phyloP scores from a whole-genome alignment of 2,113 vertebrate genomes.

The Charadrius vociferus region DNA sequence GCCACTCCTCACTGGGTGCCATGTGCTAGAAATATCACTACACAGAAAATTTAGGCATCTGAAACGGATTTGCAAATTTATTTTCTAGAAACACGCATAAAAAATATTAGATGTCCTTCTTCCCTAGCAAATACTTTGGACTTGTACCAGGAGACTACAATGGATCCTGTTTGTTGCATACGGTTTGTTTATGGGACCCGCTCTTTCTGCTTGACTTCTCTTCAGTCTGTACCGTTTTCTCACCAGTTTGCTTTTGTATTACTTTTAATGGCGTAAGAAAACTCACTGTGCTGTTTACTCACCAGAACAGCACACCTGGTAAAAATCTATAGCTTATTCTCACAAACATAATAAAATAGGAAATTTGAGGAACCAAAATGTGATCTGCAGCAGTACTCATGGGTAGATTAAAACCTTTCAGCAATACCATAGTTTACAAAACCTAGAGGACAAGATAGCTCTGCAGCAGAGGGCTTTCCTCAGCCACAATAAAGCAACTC shows the following conservation, averaged over 20 bases:
- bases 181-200: background rate
- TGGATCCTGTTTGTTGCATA: background rate
- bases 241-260: background rate
- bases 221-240: background rate
- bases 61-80: background rate
- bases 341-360: background rate
- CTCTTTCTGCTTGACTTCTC: background rate
- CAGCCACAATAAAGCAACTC: background rate
- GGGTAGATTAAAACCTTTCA: background rate
- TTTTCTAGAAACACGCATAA: background rate
- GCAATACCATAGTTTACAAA: background rate
- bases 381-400: background rate
- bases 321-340: background rate
- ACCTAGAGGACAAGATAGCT: background rate
- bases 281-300: background rate
- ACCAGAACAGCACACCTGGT: background rate
- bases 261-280: background rate
- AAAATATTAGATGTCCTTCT: background rate
- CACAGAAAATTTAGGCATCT: background rate
- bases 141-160: background rate
- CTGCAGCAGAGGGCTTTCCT: background rate
- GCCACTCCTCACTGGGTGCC: background rate
- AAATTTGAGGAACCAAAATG: background rate
- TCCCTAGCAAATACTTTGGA: background rate
- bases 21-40: background rate